These are phyloP conservation scores for Pavo muticus DNA, from an alignment of 2,113 vertebrate species.

Conservation along the genomic window DNA sequence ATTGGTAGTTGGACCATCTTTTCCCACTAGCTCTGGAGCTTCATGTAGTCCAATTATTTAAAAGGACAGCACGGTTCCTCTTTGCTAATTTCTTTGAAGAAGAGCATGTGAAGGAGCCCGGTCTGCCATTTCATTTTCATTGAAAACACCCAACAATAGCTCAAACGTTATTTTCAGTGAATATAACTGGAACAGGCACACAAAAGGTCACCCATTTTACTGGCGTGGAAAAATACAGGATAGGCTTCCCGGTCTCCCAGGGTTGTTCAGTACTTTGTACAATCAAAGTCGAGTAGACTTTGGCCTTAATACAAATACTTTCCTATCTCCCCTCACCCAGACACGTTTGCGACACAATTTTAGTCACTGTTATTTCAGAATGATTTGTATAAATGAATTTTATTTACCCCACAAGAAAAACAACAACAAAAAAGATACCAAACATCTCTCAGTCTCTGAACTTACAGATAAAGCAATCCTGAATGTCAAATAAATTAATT, in stretches of 20 bases:
- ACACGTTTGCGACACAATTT: background rate
- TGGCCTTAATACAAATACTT: background rate
- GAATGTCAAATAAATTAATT: background rate
- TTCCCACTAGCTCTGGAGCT: background rate
- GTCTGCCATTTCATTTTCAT: constrained; percentile 14
- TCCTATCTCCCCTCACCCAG: background rate
- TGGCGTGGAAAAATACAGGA: constrained; percentile 59
- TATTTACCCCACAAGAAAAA: background rate
- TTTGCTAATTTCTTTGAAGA: constrained; percentile 23
- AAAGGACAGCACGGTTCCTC: background rate
- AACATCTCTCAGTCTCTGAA: background rate
- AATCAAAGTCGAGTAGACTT: background rate
- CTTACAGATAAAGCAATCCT: background rate
- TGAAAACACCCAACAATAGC: constrained; percentile 56
- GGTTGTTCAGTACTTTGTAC: background rate
- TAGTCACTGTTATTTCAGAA: background rate
- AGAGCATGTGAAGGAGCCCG: constrained; percentile 11
- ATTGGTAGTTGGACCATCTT: background rate
- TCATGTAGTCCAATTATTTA: background rate
- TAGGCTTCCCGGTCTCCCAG: background rate
- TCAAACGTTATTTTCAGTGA: constrained; percentile 62
- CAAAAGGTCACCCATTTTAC: constrained; percentile 67
- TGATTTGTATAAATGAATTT: background rate
- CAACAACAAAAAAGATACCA: background rate
- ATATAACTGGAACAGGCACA: constrained; percentile 60